A percentile compares a stretch with the other conserved stretches of the same genome.
phyloP scores from a whole-genome alignment of 2,888 invertebrate genomes.

The Athetis lepigone region DNA sequence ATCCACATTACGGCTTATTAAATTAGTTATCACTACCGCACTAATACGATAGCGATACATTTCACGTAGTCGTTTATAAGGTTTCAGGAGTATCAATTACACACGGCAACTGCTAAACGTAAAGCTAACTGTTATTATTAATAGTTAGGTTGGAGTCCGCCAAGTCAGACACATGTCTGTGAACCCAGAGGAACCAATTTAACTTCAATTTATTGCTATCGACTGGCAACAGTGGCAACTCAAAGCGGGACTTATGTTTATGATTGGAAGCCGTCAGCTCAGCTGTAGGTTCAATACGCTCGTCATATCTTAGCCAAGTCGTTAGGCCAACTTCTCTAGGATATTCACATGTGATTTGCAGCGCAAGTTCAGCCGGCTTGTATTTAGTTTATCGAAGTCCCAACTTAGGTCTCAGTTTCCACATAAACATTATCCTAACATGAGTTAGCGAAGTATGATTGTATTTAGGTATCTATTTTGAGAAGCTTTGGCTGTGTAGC shows the following conservation, averaged over 20 bases:
- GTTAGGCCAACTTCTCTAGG: slow-evolving; percentile 45
- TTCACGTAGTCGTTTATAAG: slow-evolving; percentile 40
- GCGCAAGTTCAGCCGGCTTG: slow-evolving; percentile 39
- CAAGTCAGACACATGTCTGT: slow-evolving; percentile 49
- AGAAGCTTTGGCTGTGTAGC: background rate
- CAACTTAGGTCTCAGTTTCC: slow-evolving; percentile 42
- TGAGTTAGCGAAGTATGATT: slow-evolving; percentile 28
- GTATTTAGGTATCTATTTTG: background rate
- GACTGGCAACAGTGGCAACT: slow-evolving; percentile 64
- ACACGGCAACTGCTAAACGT: slow-evolving; percentile 48
- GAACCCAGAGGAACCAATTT: slow-evolving; percentile 73
- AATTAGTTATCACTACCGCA: slow-evolving; percentile 37
- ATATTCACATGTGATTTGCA: slow-evolving; percentile 44
- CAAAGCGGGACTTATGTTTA: slow-evolving; percentile 63
- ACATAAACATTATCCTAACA: slow-evolving; percentile 38
- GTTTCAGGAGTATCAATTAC: slow-evolving; percentile 57
- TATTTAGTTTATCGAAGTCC: slow-evolving; percentile 42
- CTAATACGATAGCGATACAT: slow-evolving; percentile 40
- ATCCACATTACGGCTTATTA: slow-evolving; percentile 37
- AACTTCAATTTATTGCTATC: slow-evolving; percentile 74
- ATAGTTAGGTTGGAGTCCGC: slow-evolving; percentile 37
- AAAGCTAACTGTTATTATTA: slow-evolving; percentile 53
- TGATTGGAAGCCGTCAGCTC: slow-evolving; percentile 56
- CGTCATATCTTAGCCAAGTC: slow-evolving; percentile 56
- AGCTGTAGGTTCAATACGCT: slow-evolving; percentile 56